These are phyloP conservation scores for Typhlichthys subterraneus DNA, from an alignment of 2,797 vertebrate genomes.

Conservation along the genomic window DNA sequence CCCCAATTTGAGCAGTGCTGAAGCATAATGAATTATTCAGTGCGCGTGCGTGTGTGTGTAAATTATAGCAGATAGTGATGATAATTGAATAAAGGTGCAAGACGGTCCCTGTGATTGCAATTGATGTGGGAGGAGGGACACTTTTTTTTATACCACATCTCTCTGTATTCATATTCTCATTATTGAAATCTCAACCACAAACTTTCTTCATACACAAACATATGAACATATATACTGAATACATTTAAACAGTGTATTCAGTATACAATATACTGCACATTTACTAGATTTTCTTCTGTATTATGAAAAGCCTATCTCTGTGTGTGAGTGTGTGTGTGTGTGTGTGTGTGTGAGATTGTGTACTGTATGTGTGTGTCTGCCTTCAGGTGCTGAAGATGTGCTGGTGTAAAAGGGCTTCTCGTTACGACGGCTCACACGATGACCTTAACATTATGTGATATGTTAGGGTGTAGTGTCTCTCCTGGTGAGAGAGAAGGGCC, in stretches of 20 bases:
- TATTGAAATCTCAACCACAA: slow-evolving; percentile 42
- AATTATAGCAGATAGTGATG: slow-evolving; percentile 51
- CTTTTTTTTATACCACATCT: slow-evolving; percentile 41
- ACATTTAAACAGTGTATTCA: too few relatives aligned
- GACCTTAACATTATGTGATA: slow-evolving; percentile 14
- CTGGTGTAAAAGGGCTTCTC: slow-evolving; percentile 23
- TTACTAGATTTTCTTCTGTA: neutral
- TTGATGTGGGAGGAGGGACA: slow-evolving; percentile 57
- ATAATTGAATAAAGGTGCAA: slow-evolving; percentile 68
- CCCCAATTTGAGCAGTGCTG: slow-evolving; percentile 49
- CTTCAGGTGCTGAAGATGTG: slow-evolving; percentile 5
- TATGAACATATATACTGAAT: neutral
- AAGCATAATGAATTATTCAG: slow-evolving; percentile 76
- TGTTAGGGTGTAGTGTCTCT: neutral
- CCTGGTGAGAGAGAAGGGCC: slow-evolving; percentile 3
- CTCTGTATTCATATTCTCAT: slow-evolving; percentile 46
- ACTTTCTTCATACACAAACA: neutral
- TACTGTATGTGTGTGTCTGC: slow-evolving; percentile 9
- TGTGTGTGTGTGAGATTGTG: neutral
- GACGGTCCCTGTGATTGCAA: slow-evolving; percentile 57
- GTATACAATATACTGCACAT: too few relatives aligned
- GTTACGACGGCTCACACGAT: slow-evolving; percentile 20
- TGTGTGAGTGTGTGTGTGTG: neutral
- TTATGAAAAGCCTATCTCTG: neutral
- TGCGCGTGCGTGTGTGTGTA: slow-evolving; percentile 42